Evolutionary conservation across 2,797 vertebrate species (phyloP).

Genomic region (Acestrorhynchus altus): DNA sequence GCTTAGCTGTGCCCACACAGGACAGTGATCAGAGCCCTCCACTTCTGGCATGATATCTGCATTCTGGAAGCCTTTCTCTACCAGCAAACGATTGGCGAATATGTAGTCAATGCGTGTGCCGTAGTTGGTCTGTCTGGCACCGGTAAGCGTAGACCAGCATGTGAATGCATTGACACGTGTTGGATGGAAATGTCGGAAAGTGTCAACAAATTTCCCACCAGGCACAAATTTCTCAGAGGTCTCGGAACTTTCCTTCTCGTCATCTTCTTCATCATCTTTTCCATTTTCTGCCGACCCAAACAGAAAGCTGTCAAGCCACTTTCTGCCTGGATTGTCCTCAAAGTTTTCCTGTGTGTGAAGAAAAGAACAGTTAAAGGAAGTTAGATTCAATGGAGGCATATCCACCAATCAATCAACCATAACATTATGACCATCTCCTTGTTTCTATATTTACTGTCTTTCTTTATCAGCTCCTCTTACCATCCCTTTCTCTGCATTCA

Average conservation of each 20-base stretch:
- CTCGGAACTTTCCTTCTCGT: slow-evolving; percentile 43
- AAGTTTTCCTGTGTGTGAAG: slow-evolving; percentile 78
- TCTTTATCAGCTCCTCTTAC: too few species aligned
- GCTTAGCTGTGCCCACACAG: slow-evolving; percentile 81
- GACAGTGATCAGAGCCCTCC: slow-evolving; percentile 92
- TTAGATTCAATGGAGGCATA: too few species aligned
- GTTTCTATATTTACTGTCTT: too few species aligned
- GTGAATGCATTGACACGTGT: slow-evolving; percentile 83
- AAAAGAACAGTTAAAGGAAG: too few species aligned
- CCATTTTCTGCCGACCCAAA: slow-evolving; percentile 46
- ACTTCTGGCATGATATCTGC: slow-evolving; percentile 87
- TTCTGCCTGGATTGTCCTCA: slow-evolving; percentile 85
- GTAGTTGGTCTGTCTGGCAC: slow-evolving; percentile 89
- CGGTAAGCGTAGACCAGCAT: slow-evolving; percentile 86
- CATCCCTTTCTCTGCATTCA: too few species aligned
- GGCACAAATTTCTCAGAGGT: slow-evolving; percentile 26
- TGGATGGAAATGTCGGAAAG: slow-evolving; percentile 87
- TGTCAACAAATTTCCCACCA: slow-evolving; percentile 82
- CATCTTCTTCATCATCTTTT: slow-evolving; percentile 1
- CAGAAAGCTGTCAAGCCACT: slow-evolving; percentile 84
- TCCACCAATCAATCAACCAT: too few species aligned
- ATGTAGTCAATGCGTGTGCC: slow-evolving; percentile 92
- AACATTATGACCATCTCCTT: too few species aligned
- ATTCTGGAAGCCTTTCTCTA: slow-evolving; percentile 72
- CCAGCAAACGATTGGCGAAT: slow-evolving; percentile 77